These are phyloP conservation scores for Proisotoma minuta DNA, from an alignment of 2,888 invertebrate species.

Conservation along the genomic window DNA sequence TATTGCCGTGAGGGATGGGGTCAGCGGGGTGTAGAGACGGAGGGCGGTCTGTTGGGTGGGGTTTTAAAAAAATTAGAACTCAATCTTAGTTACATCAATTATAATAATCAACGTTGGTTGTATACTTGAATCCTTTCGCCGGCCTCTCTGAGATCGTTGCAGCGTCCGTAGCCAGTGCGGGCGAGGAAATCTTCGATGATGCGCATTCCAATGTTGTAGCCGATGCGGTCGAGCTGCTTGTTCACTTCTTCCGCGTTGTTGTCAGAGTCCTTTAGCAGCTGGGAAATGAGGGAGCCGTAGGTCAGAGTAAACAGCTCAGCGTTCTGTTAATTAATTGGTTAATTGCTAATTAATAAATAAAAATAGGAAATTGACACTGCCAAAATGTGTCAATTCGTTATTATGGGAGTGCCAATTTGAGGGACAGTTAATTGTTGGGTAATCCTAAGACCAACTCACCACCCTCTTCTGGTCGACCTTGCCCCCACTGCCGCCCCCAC, in stretches of 20 bases:
- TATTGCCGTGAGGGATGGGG: slow-evolving; percentile 91
- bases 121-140: slow-evolving; percentile 84
- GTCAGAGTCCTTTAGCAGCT: slow-evolving; percentile 93
- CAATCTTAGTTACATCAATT: background rate
- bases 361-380: no score
- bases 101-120: background rate
- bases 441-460: slow-evolving; percentile 28
- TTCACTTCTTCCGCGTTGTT: slow-evolving; percentile 91
- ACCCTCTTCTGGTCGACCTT: slow-evolving; percentile 44
- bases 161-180: slow-evolving; percentile 79
- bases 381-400: no score
- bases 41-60: slow-evolving; percentile 54
- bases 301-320: slow-evolving; percentile 94
- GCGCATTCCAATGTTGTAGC: slow-evolving; percentile 97
- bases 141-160: slow-evolving; percentile 92
- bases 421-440: no score
- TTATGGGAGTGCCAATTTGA: background rate
- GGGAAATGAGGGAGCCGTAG: slow-evolving; percentile 95
- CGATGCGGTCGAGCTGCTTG: slow-evolving; percentile 89
- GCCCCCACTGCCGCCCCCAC: slow-evolving; percentile 28
- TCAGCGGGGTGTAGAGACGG: slow-evolving; percentile 81
- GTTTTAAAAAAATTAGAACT: slow-evolving; percentile 16
- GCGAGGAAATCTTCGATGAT: slow-evolving; percentile 97
- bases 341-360: no score
- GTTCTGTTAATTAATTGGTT: no score